Conservation (phyloP, 2,797 vertebrate species). For the Pachyuromys duprasi region DNA sequence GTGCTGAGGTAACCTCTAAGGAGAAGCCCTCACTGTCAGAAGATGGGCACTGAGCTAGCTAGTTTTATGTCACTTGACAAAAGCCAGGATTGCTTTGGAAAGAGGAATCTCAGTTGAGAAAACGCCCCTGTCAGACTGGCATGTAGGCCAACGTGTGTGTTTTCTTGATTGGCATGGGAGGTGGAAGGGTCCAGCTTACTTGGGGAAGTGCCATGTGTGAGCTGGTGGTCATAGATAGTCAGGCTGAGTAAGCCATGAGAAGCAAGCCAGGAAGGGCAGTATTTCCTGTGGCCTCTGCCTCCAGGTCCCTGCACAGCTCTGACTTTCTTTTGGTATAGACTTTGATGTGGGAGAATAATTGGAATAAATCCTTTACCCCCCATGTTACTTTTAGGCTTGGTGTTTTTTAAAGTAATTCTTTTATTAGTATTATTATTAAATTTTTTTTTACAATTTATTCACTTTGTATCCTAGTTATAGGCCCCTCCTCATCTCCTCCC, state of each 20-base stretch:
- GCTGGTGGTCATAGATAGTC: neutral
- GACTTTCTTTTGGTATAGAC: neutral
- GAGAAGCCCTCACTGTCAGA: neutral
- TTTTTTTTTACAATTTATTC: too few relatives aligned
- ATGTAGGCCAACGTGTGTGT: neutral
- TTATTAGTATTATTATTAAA: too few relatives aligned
- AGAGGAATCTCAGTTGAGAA: neutral
- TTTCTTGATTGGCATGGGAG: neutral
- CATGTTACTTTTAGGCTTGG: neutral
- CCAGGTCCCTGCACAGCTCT: neutral
- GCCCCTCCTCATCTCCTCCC: too few relatives aligned
- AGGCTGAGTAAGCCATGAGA: neutral
- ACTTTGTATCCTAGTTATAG: too few relatives aligned
- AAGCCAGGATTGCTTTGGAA: neutral
- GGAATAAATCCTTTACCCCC: too few relatives aligned
- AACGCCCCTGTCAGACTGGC: neutral
- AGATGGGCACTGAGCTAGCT: neutral
- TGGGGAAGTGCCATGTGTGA: neutral
- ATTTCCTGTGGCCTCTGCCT: neutral
- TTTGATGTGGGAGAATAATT: too few relatives aligned
- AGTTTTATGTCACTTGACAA: neutral
- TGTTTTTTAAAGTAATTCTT: too few relatives aligned
- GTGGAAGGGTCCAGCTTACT: too few relatives aligned
- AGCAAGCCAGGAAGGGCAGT: too few relatives aligned
- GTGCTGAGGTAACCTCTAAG: neutral